Base-by-base conservation (phyloP, 2,797 vertebrate genomes). In the Alcedo atthis region DNA sequence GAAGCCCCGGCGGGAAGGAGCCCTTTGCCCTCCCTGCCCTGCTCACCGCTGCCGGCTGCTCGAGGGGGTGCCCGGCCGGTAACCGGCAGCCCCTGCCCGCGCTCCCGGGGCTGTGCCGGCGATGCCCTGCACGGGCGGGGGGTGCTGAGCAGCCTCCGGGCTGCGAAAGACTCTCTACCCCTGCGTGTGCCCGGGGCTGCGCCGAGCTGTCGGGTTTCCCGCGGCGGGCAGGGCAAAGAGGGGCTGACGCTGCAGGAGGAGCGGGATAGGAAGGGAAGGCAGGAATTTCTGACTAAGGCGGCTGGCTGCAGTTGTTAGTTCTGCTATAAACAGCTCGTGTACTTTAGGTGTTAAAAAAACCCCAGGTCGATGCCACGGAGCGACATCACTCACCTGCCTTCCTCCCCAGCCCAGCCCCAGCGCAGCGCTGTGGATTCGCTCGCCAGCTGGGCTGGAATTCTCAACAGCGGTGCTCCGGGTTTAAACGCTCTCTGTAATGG, bases 321-420 rank as follows among this genome's bases (percentile, higher is more conserved):
- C 49, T 14, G 0, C 79, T 6, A 57, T 2, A 8, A 25, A 3
- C 51, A 49, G 66, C 84, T 6, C 1, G 16, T 1, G 1, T 4
- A 10, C 1, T 49, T 28, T 6, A 54, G 19, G 6, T 5, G 43
- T 1, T 1, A 15, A 49, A 49, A 42, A 1, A 40, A 40, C 6
- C 6, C 37, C 20, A 0, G 19, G 15, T 40, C 66, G 3, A 1
- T 8, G 68, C 25, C 49, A 2, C 8, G 15, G n/a, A 49, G 26
- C 58, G 26, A 9, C 43, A 24, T 33, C 66, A 1, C 51, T 57
- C 33, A 19, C 48, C 57, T 21, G 15, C n/a, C 0, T 33, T 48
- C 69, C 6, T 17, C 76, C 54, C 53, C 5, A 3, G 57, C 19
- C 21, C 9, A 43, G 32, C 8, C 26, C 64, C 76, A 8, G 78